A percentile compares a stretch with the other conserved stretches of the same genome.
These are phyloP conservation scores for Endomychus coccineus DNA, from an alignment of 2,888 invertebrate genomes.

Conservation along the genomic window DNA sequence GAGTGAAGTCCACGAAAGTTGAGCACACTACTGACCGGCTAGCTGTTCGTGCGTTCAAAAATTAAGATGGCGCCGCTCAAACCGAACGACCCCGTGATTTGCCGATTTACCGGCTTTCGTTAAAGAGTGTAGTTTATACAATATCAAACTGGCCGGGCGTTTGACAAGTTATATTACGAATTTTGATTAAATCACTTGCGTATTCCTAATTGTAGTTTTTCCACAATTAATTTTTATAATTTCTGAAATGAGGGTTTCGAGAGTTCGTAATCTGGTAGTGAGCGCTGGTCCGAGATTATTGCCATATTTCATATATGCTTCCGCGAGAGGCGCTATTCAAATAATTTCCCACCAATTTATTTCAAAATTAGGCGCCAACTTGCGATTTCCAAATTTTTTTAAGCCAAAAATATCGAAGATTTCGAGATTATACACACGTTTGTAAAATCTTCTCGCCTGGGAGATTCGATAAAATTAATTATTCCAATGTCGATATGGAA, in stretches of 20 bases:
- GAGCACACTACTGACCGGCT: conserved; percentile 64
- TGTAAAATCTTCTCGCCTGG: no score
- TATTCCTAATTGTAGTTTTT: conserved; percentile 9
- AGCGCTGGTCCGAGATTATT: conserved; percentile 35
- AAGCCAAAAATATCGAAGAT: no score
- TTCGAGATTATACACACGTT: no score
- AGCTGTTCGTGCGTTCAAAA: conserved; percentile 58
- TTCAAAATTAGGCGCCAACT: conserved; percentile 12
- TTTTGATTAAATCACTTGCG: conserved; percentile 8
- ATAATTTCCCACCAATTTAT: conserved; percentile 21
- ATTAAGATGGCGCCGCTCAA: conserved; percentile 74
- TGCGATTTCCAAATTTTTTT: no score
- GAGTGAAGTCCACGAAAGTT: conserved; percentile 52
- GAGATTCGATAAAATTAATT: no score
- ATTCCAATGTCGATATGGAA: no score
- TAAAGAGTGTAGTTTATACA: conserved; percentile 25
- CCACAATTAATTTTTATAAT: conserved; percentile 39
- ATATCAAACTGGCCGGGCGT: conserved; percentile 15
- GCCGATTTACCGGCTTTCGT: conserved; percentile 39
- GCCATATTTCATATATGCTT: conserved; percentile 33
- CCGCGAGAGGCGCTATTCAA: conserved; percentile 35
- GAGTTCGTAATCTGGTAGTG: conserved; percentile 48
- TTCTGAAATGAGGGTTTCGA: conserved; percentile 58
- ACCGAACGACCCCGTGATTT: conserved; percentile 45
- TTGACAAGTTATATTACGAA: conserved; percentile 21